phyloP scores from a whole-genome alignment of 2,113 vertebrate genomes.

The Sinocyclocheilus maitianheensis region DNA sequence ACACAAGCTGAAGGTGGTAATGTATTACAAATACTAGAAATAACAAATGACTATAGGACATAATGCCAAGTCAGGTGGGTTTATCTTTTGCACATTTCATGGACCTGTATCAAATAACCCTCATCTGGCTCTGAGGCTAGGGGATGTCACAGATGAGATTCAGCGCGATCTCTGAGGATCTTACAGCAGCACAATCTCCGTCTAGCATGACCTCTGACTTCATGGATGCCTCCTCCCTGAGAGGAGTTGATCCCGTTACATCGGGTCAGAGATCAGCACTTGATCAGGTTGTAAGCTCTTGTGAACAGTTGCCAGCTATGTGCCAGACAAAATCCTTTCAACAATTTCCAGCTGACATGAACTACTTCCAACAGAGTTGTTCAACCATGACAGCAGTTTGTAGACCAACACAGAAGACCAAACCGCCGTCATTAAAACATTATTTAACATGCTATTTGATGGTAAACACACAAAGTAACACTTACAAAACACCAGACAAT shows the following conservation, averaged over 20 bases:
- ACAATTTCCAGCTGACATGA: neutral
- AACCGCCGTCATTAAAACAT: neutral
- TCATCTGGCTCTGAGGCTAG: neutral
- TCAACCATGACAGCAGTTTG: neutral
- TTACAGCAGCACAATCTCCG: neutral
- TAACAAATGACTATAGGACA: neutral
- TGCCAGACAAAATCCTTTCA: neutral
- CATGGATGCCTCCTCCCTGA: neutral
- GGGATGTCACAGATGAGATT: neutral
- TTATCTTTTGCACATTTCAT: neutral
- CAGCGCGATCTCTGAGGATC: neutral
- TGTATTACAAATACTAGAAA: neutral
- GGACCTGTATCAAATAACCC: neutral
- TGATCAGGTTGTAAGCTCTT: neutral
- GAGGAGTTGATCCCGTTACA: neutral
- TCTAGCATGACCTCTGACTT: neutral
- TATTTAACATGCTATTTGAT: neutral
- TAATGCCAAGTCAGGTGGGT: neutral
- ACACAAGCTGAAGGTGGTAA: neutral
- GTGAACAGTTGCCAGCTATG: neutral
- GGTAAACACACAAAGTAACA: neutral
- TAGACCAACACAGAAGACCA: neutral
- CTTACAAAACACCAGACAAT: too few species aligned
- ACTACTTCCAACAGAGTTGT: neutral
- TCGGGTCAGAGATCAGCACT: slow-evolving; percentile 4